These are phyloP conservation scores for Callosobruchus maculatus DNA, from an alignment of 2,888 invertebrate species.

Conservation along the genomic window DNA sequence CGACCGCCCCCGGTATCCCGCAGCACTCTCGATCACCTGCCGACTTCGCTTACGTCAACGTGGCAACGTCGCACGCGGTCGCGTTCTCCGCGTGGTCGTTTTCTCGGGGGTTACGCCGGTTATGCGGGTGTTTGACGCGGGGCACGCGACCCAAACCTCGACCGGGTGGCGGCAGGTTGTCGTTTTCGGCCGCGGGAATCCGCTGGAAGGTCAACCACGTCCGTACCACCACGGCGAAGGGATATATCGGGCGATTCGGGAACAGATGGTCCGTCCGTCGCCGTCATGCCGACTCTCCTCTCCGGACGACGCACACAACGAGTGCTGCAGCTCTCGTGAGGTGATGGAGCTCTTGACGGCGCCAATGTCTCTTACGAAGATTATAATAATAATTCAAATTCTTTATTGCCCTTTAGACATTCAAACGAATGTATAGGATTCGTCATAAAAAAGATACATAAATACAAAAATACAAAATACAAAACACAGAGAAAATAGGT, in stretches of 20 bases:
- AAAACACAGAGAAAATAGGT: too few species aligned
- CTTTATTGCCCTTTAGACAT: too few species aligned
- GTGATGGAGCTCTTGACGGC: too few species aligned
- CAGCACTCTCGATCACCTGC: neutral
- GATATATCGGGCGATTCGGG: neutral
- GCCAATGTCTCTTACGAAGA: too few species aligned
- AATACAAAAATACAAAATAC: too few species aligned
- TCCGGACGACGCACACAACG: too few species aligned
- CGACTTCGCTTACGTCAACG: too few species aligned
- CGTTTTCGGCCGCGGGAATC: neutral
- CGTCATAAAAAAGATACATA: too few species aligned
- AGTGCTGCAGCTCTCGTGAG: too few species aligned
- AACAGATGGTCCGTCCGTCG: neutral
- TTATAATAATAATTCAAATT: too few species aligned
- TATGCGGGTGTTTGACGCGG: conserved; percentile 7
- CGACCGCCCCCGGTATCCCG: neutral
- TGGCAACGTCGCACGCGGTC: neutral
- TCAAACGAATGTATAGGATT: too few species aligned
- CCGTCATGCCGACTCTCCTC: neutral
- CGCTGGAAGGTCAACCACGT: neutral
- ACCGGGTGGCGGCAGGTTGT: conserved; percentile 4
- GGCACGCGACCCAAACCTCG: neutral
- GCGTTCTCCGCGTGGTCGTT: conserved; percentile 5
- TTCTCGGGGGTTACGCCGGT: conserved; percentile 22
- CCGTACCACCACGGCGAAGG: neutral